These are phyloP conservation scores for Theristicus caerulescens DNA, from an alignment of 2,113 vertebrate species.

Conservation along the genomic window DNA sequence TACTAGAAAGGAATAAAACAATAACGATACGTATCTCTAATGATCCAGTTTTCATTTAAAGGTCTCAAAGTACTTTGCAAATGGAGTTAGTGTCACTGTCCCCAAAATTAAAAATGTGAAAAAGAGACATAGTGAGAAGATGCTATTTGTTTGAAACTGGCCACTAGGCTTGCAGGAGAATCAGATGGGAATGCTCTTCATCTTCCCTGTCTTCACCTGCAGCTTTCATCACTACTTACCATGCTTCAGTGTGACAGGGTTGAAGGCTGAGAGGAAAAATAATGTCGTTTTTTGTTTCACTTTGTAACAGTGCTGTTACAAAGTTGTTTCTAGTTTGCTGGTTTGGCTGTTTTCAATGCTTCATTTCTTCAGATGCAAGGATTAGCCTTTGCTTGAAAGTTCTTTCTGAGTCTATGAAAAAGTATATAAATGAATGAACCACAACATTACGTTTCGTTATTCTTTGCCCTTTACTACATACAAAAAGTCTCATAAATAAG, in stretches of 20 bases:
- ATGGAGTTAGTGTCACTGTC: background rate
- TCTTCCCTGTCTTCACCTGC: background rate
- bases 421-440: constrained; percentile 19
- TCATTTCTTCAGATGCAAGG: background rate
- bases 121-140: background rate
- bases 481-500: constrained; percentile 40
- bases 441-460: constrained; percentile 2
- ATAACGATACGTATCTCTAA: background rate
- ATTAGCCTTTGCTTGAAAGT: background rate
- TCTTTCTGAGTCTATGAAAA: background rate
- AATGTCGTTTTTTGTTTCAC: background rate
- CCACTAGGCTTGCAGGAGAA: background rate
- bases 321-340: background rate
- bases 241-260: background rate
- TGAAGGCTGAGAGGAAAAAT: background rate
- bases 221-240: background rate
- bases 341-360: background rate
- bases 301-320: background rate
- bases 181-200: background rate
- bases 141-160: background rate
- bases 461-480: constrained; percentile 33
- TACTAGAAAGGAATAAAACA: background rate
- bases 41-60: background rate
- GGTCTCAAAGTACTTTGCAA: background rate
- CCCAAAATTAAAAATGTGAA: background rate